Percentiles rank a stretch among this genome's conserved stretches.
Evolutionary conservation across 92 coral and sea anemone genomes (phyloP).

Genomic region (Heteractis magnifica): DNA sequence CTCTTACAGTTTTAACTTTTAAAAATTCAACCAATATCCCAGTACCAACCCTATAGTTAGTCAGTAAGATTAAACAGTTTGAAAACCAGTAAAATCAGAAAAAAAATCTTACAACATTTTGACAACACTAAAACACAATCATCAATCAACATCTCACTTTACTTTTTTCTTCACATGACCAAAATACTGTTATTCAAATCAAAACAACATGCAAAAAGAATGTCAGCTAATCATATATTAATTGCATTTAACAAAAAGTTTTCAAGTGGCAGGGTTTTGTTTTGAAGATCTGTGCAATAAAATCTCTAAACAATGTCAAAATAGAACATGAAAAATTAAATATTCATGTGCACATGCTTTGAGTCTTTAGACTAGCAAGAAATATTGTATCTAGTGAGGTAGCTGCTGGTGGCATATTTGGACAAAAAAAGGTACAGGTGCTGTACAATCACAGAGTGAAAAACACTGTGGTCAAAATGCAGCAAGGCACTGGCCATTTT

Average conservation of each 20-base stretch:
- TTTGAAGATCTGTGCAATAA: not conserved
- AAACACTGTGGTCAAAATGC: not conserved
- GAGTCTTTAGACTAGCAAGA: constrained; percentile 2
- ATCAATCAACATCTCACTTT: too few species aligned
- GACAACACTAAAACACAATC: too few species aligned
- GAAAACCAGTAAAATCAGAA: too few species aligned
- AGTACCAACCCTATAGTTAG: too few species aligned
- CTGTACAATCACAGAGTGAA: not conserved
- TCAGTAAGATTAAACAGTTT: too few species aligned
- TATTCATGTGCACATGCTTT: not conserved
- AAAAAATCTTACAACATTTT: too few species aligned
- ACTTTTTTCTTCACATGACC: not conserved
- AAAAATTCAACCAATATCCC: too few species aligned
- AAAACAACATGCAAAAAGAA: not conserved
- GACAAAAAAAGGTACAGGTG: not conserved
- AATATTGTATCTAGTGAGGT: not conserved
- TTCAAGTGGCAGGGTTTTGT: not conserved
- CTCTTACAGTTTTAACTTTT: too few species aligned
- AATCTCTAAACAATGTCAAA: constrained; percentile 12
- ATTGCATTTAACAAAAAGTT: not conserved
- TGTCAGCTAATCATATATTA: not conserved
- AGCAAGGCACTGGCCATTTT: not conserved
- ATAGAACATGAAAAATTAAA: constrained; percentile 30
- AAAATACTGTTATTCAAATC: not conserved
- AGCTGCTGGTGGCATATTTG: not conserved